Base-by-base conservation (phyloP, 1,140 invertebrate species). In the Aphidius ervi region DNA sequence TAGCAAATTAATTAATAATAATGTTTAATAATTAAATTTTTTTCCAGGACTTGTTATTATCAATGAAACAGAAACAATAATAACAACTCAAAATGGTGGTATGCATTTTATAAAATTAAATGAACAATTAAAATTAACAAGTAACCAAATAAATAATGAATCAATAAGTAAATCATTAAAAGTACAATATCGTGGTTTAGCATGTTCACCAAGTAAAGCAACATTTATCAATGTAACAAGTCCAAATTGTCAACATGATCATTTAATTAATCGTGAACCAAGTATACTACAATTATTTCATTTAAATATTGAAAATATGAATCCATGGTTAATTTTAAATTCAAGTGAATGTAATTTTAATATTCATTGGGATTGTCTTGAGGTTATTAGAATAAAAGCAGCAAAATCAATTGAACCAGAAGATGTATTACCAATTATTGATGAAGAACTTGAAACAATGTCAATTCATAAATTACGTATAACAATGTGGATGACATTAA, bases 341-440 rank as follows among this genome's bases (percentile, higher is more conserved):
- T 63, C 70, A n/a, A 69, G 66, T 50, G 8, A 40, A 52, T 31
- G n/a, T 49, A 58, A 65, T 5, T 47, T 70, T 9, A 59, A 52
- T 23, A 58, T 63, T 5, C 59, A 70, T 23, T 80, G 78, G 78
- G 77, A 80, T 45, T 78, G 71, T 61, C 58, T 80, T 16, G 76
- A 78, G 66, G 43, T 72, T 5, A 61, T 80, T 3, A 68, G 77
- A 52, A 63, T 79, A 0, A 76, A 70, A 64, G 68, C 70, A 10
- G 55, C 67, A 1, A 74, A 70, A 41, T 54, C 67, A 9, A 16
- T 37, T 3, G 63, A 68, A 6, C 56, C 65, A 3, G 45, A 31
- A 9, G n/a, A 55, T 39, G 10, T 63, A 9, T 47, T 76, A 7
- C 52, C 58, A 16, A 63, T 52, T 20, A 55, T 70, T 3, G 40